A percentile compares a stretch with the other conserved stretches of the same genome.
phyloP scores from a whole-genome alignment of 1,140 invertebrate genomes.

The Camponotus vicinus region DNA sequence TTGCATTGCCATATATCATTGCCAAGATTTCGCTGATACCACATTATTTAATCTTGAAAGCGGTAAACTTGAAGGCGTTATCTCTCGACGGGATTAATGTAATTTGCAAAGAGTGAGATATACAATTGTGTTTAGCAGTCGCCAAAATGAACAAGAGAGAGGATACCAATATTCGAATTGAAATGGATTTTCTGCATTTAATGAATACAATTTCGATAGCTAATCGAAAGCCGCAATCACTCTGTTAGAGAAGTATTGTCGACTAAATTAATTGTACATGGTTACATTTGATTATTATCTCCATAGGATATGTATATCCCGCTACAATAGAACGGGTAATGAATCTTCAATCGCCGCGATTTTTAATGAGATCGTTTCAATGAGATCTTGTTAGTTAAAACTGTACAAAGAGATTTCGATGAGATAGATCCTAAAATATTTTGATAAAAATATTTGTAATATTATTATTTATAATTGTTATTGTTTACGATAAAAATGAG shows the following conservation, averaged over 20 bases:
- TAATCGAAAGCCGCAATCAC: conserved; percentile 16
- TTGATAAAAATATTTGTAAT: background rate
- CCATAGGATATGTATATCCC: background rate
- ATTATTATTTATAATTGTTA: background rate
- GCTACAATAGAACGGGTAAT: background rate
- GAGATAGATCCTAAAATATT: background rate
- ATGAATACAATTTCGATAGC: conserved; percentile 39
- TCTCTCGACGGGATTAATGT: conserved; percentile 18
- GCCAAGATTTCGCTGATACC: conserved; percentile 26
- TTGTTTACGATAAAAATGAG: background rate
- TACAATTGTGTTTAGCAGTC: background rate
- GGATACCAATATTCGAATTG: background rate
- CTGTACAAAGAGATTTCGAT: background rate
- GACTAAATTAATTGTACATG: conserved; percentile 45
- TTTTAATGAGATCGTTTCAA: background rate
- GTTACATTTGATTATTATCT: conserved; percentile 17
- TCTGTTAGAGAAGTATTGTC: conserved; percentile 49
- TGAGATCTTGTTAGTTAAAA: background rate
- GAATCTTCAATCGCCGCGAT: conserved; percentile 17
- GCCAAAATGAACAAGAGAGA: background rate
- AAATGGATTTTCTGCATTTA: conserved; percentile 53
- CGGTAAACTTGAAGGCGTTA: conserved; percentile 4
- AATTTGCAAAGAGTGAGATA: conserved; percentile 29
- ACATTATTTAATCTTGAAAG: conserved; percentile 39
- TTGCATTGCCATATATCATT: conserved; percentile 32